Evolutionary conservation across 2,888 invertebrate species (phyloP).

Genomic region (Cheiracanthium punctorium): DNA sequence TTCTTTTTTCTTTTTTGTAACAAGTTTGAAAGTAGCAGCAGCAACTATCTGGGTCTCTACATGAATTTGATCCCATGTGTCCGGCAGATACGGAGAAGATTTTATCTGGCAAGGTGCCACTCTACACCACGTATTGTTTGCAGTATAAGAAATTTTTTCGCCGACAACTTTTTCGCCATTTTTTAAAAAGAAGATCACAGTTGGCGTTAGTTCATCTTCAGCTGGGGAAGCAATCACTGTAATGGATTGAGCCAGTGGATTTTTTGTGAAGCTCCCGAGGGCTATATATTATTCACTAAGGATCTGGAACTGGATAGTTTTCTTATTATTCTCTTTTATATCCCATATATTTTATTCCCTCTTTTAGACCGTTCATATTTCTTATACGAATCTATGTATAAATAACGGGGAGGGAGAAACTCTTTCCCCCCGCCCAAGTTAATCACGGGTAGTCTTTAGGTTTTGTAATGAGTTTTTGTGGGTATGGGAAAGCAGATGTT

Average conservation of each 20-base stretch:
- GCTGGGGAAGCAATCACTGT: background rate
- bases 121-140: background rate
- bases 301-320: background rate
- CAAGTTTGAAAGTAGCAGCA: background rate
- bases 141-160: background rate
- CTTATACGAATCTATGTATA: too few species aligned
- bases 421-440: too few species aligned
- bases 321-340: slow-evolving; percentile 2
- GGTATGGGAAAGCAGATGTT: too few species aligned
- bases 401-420: too few species aligned
- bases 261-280: background rate
- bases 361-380: too few species aligned
- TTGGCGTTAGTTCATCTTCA: background rate
- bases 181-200: background rate
- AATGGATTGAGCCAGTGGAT: background rate
- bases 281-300: background rate
- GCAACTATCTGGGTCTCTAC: background rate
- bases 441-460: too few species aligned
- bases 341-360: background rate
- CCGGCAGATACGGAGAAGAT: background rate
- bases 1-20: background rate
- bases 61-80: background rate
- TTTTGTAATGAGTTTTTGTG: too few species aligned
- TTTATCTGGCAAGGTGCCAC: background rate
- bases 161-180: background rate